A percentile compares a stretch with the other conserved stretches of the same genome.
Conservation (phyloP, 2,797 vertebrate species). For the Corythornis leucogaster region DNA sequence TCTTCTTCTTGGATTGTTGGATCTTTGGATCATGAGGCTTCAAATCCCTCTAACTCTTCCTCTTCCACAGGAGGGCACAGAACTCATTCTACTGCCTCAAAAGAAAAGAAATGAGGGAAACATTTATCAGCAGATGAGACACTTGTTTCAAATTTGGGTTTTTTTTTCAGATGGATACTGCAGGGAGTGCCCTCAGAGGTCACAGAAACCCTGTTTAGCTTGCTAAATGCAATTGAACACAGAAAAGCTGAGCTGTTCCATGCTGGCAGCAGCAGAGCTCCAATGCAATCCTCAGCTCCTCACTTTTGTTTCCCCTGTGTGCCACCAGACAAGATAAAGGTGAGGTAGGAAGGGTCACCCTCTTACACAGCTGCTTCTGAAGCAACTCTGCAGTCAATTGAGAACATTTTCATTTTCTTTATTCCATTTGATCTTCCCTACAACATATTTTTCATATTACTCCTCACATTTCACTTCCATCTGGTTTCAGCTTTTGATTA, state of each 20-base stretch:
- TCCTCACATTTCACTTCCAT: conserved; percentile 75
- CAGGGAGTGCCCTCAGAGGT: background rate
- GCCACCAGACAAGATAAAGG: background rate
- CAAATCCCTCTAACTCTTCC: background rate
- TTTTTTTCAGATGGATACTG: background rate
- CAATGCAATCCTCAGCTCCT: background rate
- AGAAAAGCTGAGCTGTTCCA: background rate
- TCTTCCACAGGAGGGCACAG: background rate
- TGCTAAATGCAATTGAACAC: background rate
- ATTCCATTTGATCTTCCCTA: conserved; percentile 76
- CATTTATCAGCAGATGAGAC: background rate
- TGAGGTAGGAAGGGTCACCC: background rate
- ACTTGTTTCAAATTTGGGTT: background rate
- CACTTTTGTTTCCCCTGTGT: background rate
- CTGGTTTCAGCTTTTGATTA: conserved; percentile 79
- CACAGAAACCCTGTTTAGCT: background rate
- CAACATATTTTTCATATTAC: conserved; percentile 79
- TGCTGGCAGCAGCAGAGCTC: background rate
- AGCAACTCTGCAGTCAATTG: conserved; percentile 17
- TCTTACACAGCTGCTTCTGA: conserved; percentile 56
- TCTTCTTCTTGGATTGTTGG: background rate
- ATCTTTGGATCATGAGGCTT: background rate
- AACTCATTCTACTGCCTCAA: background rate
- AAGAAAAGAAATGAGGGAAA: background rate
- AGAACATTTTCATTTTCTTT: conserved; percentile 64